phyloP scores from a whole-genome alignment of 2,888 invertebrate genomes.

The Deilephila elpenor region DNA sequence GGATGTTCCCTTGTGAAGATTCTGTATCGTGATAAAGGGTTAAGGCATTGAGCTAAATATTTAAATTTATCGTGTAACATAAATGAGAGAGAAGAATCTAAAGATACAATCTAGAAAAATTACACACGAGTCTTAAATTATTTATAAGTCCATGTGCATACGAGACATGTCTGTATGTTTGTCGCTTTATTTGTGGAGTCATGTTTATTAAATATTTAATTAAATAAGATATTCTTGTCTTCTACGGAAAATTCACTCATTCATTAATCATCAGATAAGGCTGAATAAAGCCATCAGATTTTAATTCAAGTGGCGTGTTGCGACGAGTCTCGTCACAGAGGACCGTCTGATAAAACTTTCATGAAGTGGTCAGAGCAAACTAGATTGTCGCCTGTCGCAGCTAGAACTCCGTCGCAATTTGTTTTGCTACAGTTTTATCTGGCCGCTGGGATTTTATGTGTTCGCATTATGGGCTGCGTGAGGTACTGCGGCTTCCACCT shows the following conservation, averaged over 20 bases:
- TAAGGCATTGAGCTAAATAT: neutral
- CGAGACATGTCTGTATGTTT: too few species aligned
- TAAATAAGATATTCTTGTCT: too few species aligned
- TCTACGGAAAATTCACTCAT: too few species aligned
- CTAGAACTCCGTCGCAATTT: slow-evolving; percentile 36
- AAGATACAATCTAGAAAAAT: too few species aligned
- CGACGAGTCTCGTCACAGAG: slow-evolving; percentile 2
- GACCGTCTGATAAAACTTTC: slow-evolving; percentile 35
- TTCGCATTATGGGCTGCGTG: slow-evolving; percentile 17
- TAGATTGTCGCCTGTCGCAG: slow-evolving; percentile 33
- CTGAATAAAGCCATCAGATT: neutral
- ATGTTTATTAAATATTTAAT: too few species aligned
- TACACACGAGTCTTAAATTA: too few species aligned
- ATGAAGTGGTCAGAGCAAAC: slow-evolving; percentile 34
- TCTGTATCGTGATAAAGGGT: neutral
- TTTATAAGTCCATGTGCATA: too few species aligned
- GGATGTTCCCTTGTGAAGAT: neutral
- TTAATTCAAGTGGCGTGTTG: slow-evolving; percentile 5
- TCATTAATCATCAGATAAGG: neutral
- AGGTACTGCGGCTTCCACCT: slow-evolving; percentile 13
- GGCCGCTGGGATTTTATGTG: slow-evolving; percentile 31
- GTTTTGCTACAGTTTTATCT: slow-evolving; percentile 36
- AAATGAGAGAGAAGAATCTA: neutral
- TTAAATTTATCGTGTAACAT: neutral
- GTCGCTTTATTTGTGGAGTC: too few species aligned